These are phyloP conservation scores for Ectropis grisescens DNA, from an alignment of 1,140 invertebrate species.

Conservation along the genomic window DNA sequence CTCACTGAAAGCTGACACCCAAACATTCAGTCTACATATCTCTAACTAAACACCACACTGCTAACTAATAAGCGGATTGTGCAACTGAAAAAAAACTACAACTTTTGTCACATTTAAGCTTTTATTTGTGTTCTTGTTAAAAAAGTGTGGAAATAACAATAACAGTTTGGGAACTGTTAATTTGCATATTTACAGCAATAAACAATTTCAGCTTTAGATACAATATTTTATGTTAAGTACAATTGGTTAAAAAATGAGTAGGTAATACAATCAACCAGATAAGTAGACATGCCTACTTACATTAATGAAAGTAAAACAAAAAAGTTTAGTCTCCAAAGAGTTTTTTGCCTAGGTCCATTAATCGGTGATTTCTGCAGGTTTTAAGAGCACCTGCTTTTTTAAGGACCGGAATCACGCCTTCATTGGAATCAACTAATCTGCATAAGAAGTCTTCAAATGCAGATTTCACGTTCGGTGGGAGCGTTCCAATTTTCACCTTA, in stretches of 20 bases:
- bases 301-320: slow-evolving; percentile 3
- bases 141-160: no score
- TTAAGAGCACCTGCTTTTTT: slow-evolving; percentile 86
- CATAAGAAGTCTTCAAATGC: slow-evolving; percentile 92
- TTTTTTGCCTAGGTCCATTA: slow-evolving; percentile 90
- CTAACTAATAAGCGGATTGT: no score
- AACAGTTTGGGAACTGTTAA: no score
- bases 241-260: no score
- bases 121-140: no score
- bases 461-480: slow-evolving; percentile 86
- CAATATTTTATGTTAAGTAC: no score
- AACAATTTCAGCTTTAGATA: no score
- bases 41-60: no score
- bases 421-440: slow-evolving; percentile 85
- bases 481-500: slow-evolving; percentile 84
- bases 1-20: slow-evolving; percentile 12
- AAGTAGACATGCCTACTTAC: no score
- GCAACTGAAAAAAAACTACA: slow-evolving; percentile 10
- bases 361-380: slow-evolving; percentile 86
- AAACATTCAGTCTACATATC: slow-evolving; percentile 1
- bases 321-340: slow-evolving; percentile 82
- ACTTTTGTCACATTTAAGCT: slow-evolving; percentile 5
- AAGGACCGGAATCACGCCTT: slow-evolving; percentile 79
- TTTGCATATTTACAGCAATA: slow-evolving; percentile 5
- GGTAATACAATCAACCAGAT: no score